Percentiles rank a stretch among this genome's conserved stretches.
These are phyloP conservation scores for Cotesia glomerata DNA, from an alignment of 1,140 invertebrate genomes.

Conservation along the genomic window DNA sequence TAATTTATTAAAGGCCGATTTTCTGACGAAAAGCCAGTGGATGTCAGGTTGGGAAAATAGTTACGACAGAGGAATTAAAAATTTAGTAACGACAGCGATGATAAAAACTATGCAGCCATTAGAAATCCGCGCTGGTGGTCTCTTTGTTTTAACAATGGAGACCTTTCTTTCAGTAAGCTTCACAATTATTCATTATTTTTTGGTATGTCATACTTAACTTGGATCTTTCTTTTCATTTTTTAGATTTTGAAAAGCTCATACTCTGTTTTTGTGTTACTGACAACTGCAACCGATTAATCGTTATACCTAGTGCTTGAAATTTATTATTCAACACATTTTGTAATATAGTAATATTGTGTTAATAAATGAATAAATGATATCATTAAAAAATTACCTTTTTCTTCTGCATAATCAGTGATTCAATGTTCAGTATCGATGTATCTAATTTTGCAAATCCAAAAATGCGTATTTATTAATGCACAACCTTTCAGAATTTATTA, in stretches of 20 bases:
- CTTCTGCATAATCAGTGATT: too few species aligned
- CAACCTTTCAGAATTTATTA: too few species aligned
- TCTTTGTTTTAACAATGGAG: slow-evolving; percentile 31
- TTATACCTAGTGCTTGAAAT: too few species aligned
- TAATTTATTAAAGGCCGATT: slow-evolving; percentile 9
- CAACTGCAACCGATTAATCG: slow-evolving; percentile 13
- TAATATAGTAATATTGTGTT: too few species aligned
- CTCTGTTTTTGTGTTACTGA: slow-evolving; percentile 32
- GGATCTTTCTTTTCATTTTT: background rate
- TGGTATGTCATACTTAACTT: too few species aligned
- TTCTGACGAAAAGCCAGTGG: slow-evolving; percentile 22
- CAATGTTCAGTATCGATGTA: too few species aligned
- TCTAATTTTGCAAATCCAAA: too few species aligned
- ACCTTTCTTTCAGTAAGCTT: slow-evolving; percentile 23
- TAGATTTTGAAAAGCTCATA: slow-evolving; percentile 31
- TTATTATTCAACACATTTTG: too few species aligned
- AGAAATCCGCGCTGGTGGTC: slow-evolving; percentile 25
- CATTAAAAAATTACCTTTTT: too few species aligned
- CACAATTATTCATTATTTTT: too few species aligned
- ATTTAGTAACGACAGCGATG: slow-evolving; percentile 20
- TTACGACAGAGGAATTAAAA: background rate
- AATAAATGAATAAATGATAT: too few species aligned
- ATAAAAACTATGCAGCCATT: slow-evolving; percentile 26
- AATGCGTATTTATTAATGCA: too few species aligned
- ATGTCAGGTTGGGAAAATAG: slow-evolving; percentile 29